A percentile compares a stretch with the other conserved stretches of the same genome.
These are phyloP conservation scores for Platysteira castanea DNA, from an alignment of 2,113 vertebrate genomes.

Conservation along the genomic window DNA sequence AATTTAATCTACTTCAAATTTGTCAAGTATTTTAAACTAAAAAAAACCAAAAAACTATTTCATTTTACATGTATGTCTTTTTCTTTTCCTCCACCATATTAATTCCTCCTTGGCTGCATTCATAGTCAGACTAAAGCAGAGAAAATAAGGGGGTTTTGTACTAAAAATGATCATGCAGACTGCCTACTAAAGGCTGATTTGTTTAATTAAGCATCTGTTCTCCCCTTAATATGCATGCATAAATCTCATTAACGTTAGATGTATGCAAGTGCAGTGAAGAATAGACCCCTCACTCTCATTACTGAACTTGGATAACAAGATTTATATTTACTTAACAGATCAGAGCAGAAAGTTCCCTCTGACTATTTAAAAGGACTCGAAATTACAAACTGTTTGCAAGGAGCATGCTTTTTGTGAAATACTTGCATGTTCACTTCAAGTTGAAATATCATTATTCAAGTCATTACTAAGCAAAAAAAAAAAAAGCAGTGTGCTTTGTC, in stretches of 20 bases:
- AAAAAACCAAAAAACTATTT: neutral
- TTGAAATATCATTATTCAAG: conserved; percentile 71
- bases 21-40: conserved; percentile 36
- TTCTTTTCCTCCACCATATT: neutral
- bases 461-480: conserved; percentile 8
- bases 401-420: conserved; percentile 61
- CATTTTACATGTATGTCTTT: neutral
- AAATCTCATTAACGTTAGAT: conserved; percentile 74
- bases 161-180: conserved; percentile 48
- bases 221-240: conserved; percentile 66
- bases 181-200: conserved; percentile 71
- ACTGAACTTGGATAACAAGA: conserved; percentile 72
- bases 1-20: neutral
- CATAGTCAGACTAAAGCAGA: conserved; percentile 32
- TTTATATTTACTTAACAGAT: conserved; percentile 77
- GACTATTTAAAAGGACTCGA: conserved; percentile 64
- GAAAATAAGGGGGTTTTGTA: conserved; percentile 60
- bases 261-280: conserved; percentile 64
- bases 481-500: neutral
- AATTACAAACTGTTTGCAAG: conserved; percentile 55
- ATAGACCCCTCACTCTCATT: conserved; percentile 69
- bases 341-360: conserved; percentile 62
- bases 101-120: conserved; percentile 45
- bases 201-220: conserved; percentile 76
- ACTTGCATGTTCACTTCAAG: conserved; percentile 68